Base-by-base conservation (phyloP, 2,888 invertebrate species). In the Eumacrocentrus americanus region DNA sequence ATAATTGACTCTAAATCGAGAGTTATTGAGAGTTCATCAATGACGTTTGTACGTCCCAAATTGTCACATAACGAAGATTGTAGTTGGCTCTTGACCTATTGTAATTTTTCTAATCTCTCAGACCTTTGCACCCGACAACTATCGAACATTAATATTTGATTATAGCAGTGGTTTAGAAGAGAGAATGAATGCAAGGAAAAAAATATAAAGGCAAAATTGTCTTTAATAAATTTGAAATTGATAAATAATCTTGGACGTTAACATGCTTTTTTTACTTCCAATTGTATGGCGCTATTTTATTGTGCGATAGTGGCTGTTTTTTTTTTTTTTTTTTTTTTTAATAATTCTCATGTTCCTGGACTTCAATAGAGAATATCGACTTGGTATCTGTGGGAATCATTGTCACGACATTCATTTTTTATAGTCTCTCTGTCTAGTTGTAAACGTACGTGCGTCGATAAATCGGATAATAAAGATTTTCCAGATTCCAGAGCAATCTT, bases 351-450 rank as follows among this genome's bases (percentile, higher is more conserved):
- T n/a, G n/a, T n/a, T n/a, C n/a, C n/a, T n/a, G n/a, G n/a, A n/a
- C n/a, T n/a, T n/a, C n/a, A n/a, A n/a, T n/a, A n/a, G n/a, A n/a
- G n/a, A n/a, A n/a, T n/a, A n/a, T n/a, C n/a, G n/a, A n/a, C n/a
- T n/a, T n/a, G n/a, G n/a, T n/a, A n/a, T n/a, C n/a, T n/a, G n/a
- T 29, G 29, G 29, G 29, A 29, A 29, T 29, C 29, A 29, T 29
- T 29, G 29, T 29, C 29, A 29, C 9, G 29, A 29, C 29, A 52
- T 22, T 40, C 20, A 52, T 35, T 12, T 11, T 35, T 11, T 50
- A 35, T 52, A 52, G 51, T 52, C n/a, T 4, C 5, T 38, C 40
- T 52, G 40, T 52, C 40, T 52, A 52, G 50, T 52, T 52, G 25
- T 52, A 37, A 40, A 52, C 37, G 40, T 52, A 52, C 51, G 22